phyloP scores from a whole-genome alignment of 2,888 invertebrate species.

The Agrotis clavis region DNA sequence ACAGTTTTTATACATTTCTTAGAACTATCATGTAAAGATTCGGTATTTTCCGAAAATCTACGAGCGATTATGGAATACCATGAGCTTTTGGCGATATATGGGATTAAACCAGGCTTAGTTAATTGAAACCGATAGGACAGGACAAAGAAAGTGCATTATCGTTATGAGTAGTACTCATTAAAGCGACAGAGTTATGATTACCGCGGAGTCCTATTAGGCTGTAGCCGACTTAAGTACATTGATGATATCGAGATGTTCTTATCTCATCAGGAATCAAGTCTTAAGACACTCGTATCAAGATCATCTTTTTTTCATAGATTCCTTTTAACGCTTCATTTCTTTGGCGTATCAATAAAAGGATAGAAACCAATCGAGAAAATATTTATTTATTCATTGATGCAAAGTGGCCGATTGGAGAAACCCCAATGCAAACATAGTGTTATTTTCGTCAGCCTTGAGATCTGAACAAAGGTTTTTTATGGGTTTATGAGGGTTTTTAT shows the following conservation, averaged over 20 bases:
- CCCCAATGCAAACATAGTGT: constrained; percentile 53
- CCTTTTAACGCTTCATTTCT: constrained; percentile 47
- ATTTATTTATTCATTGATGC: constrained; percentile 69
- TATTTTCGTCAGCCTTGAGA: constrained; percentile 46
- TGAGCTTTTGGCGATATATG: neutral
- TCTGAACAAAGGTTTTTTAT: constrained; percentile 43
- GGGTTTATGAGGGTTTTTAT: constrained; percentile 32
- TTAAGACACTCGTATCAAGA: constrained; percentile 14
- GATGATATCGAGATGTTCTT: no score
- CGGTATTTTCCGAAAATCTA: neutral
- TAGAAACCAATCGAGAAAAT: constrained; percentile 63
- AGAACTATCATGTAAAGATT: constrained; percentile 17
- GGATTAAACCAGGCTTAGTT: neutral
- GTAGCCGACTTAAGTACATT: no score
- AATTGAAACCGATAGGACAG: neutral
- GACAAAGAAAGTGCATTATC: neutral
- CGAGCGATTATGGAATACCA: neutral
- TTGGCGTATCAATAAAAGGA: constrained; percentile 60
- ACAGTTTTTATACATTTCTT: constrained; percentile 24
- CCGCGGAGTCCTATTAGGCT: no score
- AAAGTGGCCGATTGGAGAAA: constrained; percentile 60
- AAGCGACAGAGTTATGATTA: no score
- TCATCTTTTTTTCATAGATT: constrained; percentile 38
- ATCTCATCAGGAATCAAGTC: neutral
- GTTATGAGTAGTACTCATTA: neutral